These are phyloP conservation scores for Dipodomys spectabilis DNA, from an alignment of 2,113 vertebrate species.

Conservation along the genomic window DNA sequence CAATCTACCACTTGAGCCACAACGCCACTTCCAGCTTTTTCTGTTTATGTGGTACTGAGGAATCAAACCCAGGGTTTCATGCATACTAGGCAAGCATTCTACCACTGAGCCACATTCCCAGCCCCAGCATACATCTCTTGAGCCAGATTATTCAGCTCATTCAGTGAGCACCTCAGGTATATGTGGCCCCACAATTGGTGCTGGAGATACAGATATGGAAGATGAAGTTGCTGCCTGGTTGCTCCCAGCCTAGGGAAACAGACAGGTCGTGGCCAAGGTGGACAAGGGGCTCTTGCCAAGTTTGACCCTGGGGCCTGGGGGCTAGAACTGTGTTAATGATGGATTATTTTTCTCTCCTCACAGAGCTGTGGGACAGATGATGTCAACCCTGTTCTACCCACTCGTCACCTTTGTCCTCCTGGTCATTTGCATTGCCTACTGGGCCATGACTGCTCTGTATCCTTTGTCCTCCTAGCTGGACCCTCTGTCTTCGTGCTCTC, in stretches of 20 bases:
- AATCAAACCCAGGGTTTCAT: too few relatives aligned
- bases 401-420: constrained; percentile 92
- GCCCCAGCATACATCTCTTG: not conserved
- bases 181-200: not conserved
- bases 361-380: constrained; percentile 93
- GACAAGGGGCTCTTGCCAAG: not conserved
- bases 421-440: constrained; percentile 92
- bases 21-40: too few relatives aligned
- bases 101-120: too few relatives aligned
- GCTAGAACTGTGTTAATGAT: fast-evolving
- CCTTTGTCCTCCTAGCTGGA: constrained; percentile 80
- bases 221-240: fast-evolving
- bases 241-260: not conserved
- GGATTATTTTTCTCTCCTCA: not conserved
- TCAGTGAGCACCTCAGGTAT: not conserved
- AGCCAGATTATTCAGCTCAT: not conserved
- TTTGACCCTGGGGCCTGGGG: not conserved
- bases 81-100: too few relatives aligned
- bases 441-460: constrained; percentile 93
- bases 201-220: not conserved
- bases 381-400: constrained; percentile 91
- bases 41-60: too few relatives aligned
- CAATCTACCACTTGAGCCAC: too few relatives aligned
- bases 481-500: not conserved
- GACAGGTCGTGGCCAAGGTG: not conserved